Base-by-base conservation (phyloP, 2,797 vertebrate genomes). In the Lindbergichthys nudifrons region DNA sequence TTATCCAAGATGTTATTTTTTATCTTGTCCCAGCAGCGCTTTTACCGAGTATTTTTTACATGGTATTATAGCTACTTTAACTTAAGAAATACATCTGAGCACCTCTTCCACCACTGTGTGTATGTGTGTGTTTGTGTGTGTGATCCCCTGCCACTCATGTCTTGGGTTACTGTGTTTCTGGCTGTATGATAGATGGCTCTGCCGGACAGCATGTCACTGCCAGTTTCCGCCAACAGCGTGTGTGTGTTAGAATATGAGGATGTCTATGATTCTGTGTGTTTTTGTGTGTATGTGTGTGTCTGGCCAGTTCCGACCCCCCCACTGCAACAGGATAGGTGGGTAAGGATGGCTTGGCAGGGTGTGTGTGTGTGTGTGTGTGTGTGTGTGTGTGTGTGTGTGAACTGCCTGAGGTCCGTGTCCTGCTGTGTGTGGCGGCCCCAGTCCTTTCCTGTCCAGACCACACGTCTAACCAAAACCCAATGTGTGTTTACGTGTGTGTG, bases 151-250 rank as follows among this genome's bases (percentile, higher is more conserved):
- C 86, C 90, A 87, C 86, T 92, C 88, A 80, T 81, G 92, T 93
- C 92, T 95, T 92, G 89, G 92, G 92, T 95, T 95, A 91, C 93
- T 83, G 80, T 88, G 89, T 90, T 85, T 84, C 79, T 89, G 91
- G 91, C 90, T 91, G 70, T 85, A 93, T 94, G 94, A 94, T 95
- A 92, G 92, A 95, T 95, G 93, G 93, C 87, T 92, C 83, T 53
- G 69, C 83, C 65, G 91, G 91, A 90, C 80, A 82, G 63, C 82
- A 62, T 93, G 94, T 94, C 93, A 93, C 87, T 88, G 92, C 89
- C 90, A 79, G 90, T 95, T 94, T 94, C 93, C 89, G 83, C 89
- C 84, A 51, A 56, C 80, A 77, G 62, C 57, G 53, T 30, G 69
- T 83, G 73, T 81, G 79, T 80, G 77, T 88, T 32, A 80, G 73